Evolutionary conservation across 1,140 invertebrate genomes (phyloP), one percentile per base, ranked within the genome.

Genomic region (Pseudomyrmex concolor): DNA sequence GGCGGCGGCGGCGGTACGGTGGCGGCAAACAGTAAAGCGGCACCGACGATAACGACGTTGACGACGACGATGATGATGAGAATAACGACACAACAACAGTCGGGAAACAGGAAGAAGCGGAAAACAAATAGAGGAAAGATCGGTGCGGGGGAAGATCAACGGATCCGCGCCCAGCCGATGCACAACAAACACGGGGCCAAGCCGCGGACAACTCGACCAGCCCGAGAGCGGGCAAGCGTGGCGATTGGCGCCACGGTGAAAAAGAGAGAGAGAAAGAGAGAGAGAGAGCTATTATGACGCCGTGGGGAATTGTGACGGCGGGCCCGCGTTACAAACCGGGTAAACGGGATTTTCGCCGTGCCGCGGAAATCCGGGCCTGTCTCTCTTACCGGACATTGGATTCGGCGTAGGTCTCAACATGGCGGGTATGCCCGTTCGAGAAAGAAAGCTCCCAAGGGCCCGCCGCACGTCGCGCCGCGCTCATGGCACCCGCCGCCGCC

Each of bases 391-490:
- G 86, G 78, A 80, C 88, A 87, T 89, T 92, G 87, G 86, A 89
- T 91, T 92, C 91, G 86, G 89, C 90, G 89, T 91, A 91, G 90
- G 91, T 92, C 91, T 91, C 94, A 94, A 94, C 93, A 94, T 94
- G 94, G 94, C 94, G 94, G 34, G 94, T 70, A 89, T 90, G 89
- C 90, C 91, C 92, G 89, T 90, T 93, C 90, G 87, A 88, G 90
- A 93, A 94, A 93, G 93, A 94, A 94, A 94, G 94, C 93, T 92
- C 92, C 88, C 90, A 90, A 92, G 91, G 90, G 90, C 89, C 91
- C 89, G 86, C 87, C 68, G 83, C 78, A 89, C 76, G 87, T 71
- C 86, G 66, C 54, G 76, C 87, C 80, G 85, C 80, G 86, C 78
- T 88, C 84, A 86, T 81, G 73, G 34, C 34, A 34, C 34, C 34